A percentile compares a stretch with the other conserved stretches of the same genome.
Conservation (phyloP, 2,888 invertebrate genomes). For the Caenorhabditis afra region DNA sequence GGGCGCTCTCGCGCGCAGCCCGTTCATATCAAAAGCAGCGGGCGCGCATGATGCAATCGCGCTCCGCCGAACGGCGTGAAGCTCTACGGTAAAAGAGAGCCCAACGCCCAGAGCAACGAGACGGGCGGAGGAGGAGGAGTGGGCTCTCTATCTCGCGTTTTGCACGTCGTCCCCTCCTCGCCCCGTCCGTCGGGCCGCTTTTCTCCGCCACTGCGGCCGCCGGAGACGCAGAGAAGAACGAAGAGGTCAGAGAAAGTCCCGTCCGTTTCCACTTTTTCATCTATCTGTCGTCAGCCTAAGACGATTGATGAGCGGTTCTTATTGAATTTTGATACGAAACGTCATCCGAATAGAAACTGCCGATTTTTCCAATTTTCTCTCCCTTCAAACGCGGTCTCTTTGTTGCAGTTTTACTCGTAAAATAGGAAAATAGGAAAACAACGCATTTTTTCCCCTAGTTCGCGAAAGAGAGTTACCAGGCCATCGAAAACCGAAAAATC, state of each 20-base stretch:
- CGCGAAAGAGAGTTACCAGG: neutral
- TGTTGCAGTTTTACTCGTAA: too few species aligned
- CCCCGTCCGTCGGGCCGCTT: constrained; percentile 8
- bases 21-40: neutral
- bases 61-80: constrained; percentile 2
- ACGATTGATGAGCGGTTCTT: constrained; percentile 1
- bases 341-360: neutral
- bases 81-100: constrained; percentile 9
- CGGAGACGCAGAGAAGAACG: constrained; percentile 2
- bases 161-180: constrained; percentile 21
- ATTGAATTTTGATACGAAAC: constrained; percentile 15
- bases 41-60: neutral
- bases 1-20: too few species aligned
- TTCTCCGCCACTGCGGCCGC: neutral
- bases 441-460: neutral
- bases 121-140: neutral
- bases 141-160: constrained; percentile 23
- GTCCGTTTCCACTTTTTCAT: constrained; percentile 21
- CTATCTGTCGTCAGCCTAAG: neutral
- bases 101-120: too few species aligned
- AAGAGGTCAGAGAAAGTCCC: constrained; percentile 31
- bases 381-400: neutral
- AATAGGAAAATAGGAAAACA: neutral
- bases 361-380: neutral
- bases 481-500: neutral